Evolutionary conservation across 2,113 vertebrate genomes (phyloP), one percentile per base, ranked within the genome.

Genomic region (Colaptes auratus): DNA sequence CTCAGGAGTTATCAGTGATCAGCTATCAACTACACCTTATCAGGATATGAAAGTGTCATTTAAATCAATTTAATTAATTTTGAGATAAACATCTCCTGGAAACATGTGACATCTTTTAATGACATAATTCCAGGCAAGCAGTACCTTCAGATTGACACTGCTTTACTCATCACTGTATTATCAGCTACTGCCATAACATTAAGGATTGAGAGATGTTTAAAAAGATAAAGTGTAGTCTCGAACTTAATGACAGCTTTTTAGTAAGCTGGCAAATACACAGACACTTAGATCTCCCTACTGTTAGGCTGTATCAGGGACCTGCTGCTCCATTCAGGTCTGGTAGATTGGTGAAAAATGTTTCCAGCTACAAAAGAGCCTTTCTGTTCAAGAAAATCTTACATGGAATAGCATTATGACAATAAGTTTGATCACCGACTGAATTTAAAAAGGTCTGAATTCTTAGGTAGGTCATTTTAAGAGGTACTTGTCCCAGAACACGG

Each of bases 1-100:
- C 56, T 91, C 52, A 80, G 52, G 39, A 82, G 50, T n/a, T 76
- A 70, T 9, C 70, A 75, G 59, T 65, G 74, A 77, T 56, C 35
- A 77, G n/a, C 31, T 48, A 83, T 33, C 6, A 6, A 21, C 56
- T 50, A 24, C 28, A 64, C 25, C 5, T 0, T 35, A 74, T 56
- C 81, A 70, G 14, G 59, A 5, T 44, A 89, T 35, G 27, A 19
- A 89, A 82, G 28, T 55, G 66, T 58, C 33, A 85, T 74, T 93
- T 86, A 93, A 89, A 88, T 81, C 10, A 55, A 64, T 86, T 83
- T 77, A 74, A 95, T 70, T 64, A 91, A 25, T 11, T 83, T 78
- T 72, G 33, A 86, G 64, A 88, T 88, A 83, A 44, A 61, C 69
- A 61, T 46, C 28, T 35, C 3, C 4, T 50, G 72, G 65, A 61